These are phyloP conservation scores for Halcyon chelicuti DNA, from an alignment of 2,797 vertebrate genomes.

Conservation along the genomic window DNA sequence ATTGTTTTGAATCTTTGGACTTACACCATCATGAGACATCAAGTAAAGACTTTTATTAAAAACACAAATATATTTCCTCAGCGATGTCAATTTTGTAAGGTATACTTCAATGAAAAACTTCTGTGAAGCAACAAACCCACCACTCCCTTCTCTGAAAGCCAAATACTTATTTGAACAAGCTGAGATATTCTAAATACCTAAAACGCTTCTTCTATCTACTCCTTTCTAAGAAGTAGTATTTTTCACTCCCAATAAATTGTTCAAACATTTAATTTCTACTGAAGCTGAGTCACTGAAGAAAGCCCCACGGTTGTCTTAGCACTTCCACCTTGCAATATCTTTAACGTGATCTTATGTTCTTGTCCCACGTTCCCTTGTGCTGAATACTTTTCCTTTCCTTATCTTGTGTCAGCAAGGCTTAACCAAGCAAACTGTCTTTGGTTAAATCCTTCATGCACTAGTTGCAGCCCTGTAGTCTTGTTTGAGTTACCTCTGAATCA, in stretches of 20 bases:
- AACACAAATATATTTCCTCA: not conserved
- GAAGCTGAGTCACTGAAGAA: not conserved
- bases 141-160: not conserved
- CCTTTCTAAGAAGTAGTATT: not conserved
- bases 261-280: not conserved
- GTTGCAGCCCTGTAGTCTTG: not conserved
- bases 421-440: not conserved
- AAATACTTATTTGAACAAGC: not conserved
- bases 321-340: not conserved
- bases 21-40: not conserved
- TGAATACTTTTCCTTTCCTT: not conserved
- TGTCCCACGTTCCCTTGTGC: not conserved
- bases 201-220: not conserved
- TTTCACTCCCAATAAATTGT: not conserved
- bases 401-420: not conserved
- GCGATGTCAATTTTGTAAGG: not conserved
- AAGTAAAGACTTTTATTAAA: not conserved
- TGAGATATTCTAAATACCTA: not conserved
- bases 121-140: not conserved
- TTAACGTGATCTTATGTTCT: not conserved
- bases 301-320: not conserved
- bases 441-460: fast-evolving
- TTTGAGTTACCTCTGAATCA: not conserved
- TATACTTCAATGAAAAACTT: not conserved
- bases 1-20: not conserved